Conservation (phyloP, 30 jellyfish, hydroid and myxozoan species). For the Aurelia coerulea region DNA sequence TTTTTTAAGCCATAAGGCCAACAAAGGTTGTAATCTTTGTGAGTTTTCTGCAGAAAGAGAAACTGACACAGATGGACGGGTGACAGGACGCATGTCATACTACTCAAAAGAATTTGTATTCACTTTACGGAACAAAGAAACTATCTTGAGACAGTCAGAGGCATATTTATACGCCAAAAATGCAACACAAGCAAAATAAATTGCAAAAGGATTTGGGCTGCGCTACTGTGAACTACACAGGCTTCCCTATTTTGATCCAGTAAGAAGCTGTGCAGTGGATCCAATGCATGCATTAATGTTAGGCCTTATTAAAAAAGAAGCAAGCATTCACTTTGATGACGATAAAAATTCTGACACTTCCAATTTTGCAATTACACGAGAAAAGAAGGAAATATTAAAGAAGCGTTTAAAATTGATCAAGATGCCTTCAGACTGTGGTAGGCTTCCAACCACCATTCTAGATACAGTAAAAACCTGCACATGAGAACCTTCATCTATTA, state of each 20-base stretch:
- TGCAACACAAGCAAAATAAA: constrained; percentile 15
- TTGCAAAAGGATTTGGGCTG: background rate
- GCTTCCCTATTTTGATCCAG: background rate
- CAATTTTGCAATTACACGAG: background rate
- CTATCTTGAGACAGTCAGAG: background rate
- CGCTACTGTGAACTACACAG: background rate
- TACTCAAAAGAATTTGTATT: background rate
- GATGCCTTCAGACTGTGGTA: background rate
- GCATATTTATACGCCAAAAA: constrained; percentile 1
- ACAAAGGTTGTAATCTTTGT: constrained; percentile 23
- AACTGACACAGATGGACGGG: background rate
- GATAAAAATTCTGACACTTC: no score
- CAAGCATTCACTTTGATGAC: no score
- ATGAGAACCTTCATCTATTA: no score
- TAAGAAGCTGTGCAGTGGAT: background rate
- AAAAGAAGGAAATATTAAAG: background rate
- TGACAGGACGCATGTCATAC: constrained; percentile 10
- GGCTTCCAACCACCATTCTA: no score
- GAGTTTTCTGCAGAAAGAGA: constrained; percentile 10
- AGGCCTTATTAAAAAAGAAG: no score
- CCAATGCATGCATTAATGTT: background rate
- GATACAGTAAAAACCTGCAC: no score
- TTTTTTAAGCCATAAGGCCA: constrained; percentile 12
- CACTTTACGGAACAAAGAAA: background rate
- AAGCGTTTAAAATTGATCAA: background rate